A percentile compares a stretch with the other conserved stretches of the same genome.
Conservation (phyloP, 2,797 vertebrate species). For the Carduelis carduelis region DNA sequence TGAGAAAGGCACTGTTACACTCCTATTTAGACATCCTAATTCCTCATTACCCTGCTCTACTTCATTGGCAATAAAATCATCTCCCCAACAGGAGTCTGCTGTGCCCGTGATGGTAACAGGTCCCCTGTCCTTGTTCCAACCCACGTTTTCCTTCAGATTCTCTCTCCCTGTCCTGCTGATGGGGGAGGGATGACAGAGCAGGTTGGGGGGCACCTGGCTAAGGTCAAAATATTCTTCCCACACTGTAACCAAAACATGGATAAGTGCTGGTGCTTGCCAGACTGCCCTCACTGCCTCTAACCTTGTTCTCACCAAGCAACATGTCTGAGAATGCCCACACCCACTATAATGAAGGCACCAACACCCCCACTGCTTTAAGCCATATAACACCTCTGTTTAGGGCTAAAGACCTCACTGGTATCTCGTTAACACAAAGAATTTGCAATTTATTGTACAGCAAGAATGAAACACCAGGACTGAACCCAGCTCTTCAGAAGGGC, state of each 20-base stretch:
- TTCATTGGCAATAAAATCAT: background rate
- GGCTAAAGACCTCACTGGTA: background rate
- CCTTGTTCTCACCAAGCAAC: background rate
- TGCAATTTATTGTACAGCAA: background rate
- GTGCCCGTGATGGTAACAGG: background rate
- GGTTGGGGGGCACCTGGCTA: background rate
- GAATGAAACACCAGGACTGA: background rate
- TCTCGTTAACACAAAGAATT: background rate
- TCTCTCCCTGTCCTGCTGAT: background rate
- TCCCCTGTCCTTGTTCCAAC: background rate
- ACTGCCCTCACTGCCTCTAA: background rate
- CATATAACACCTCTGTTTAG: background rate
- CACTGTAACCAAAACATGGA: background rate
- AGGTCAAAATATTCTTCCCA: background rate
- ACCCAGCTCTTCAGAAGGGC: background rate
- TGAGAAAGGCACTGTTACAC: background rate
- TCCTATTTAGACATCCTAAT: background rate
- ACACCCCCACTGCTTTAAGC: background rate
- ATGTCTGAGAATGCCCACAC: accelerated
- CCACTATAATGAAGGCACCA: accelerated
- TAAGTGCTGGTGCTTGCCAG: background rate
- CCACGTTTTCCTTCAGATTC: background rate
- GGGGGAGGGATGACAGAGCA: background rate
- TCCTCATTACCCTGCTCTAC: background rate
- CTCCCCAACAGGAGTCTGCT: accelerated